phyloP scores from a whole-genome alignment of 1,140 invertebrate genomes.

The Lasioglossum baleicum region DNA sequence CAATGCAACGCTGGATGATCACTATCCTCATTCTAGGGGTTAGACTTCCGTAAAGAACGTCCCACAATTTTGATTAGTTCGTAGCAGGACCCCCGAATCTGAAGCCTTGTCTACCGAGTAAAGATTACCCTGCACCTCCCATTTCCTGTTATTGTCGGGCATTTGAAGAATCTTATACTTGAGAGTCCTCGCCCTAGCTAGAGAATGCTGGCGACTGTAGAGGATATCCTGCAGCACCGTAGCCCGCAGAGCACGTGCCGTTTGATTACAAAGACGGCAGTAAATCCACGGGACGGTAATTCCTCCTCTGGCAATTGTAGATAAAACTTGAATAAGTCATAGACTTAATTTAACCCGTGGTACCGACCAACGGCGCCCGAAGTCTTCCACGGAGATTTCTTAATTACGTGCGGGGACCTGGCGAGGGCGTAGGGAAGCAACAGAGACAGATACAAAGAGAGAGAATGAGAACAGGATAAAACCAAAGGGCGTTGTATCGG shows the following conservation, averaged over 20 bases:
- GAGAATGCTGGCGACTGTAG: not conserved
- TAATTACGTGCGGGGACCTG: constrained; percentile 71
- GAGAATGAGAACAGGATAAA: constrained; percentile 24
- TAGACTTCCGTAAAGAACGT: too few relatives aligned
- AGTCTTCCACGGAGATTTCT: constrained; percentile 76
- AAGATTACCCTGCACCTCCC: not conserved
- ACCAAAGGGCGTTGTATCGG: constrained; percentile 41
- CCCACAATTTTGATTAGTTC: not conserved
- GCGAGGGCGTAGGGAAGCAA: not conserved
- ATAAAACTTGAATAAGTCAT: constrained; percentile 80
- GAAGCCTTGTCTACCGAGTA: too few relatives aligned
- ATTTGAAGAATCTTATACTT: not conserved
- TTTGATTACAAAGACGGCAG: constrained; percentile 65
- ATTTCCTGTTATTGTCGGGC: not conserved
- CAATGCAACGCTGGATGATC: too few relatives aligned
- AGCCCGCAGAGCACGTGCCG: constrained; percentile 33
- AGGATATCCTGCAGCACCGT: not conserved
- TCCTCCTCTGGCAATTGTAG: constrained; percentile 78
- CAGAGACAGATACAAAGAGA: constrained; percentile 14
- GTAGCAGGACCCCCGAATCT: too few relatives aligned
- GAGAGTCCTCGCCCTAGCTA: not conserved
- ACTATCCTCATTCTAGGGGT: too few relatives aligned
- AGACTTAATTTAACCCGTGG: constrained; percentile 77
- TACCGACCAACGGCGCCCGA: constrained; percentile 60
- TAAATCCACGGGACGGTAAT: constrained; percentile 62